Evolutionary conservation across 2,797 vertebrate species (phyloP), one percentile per base, ranked within the genome.

Genomic region (Mareca strepera): DNA sequence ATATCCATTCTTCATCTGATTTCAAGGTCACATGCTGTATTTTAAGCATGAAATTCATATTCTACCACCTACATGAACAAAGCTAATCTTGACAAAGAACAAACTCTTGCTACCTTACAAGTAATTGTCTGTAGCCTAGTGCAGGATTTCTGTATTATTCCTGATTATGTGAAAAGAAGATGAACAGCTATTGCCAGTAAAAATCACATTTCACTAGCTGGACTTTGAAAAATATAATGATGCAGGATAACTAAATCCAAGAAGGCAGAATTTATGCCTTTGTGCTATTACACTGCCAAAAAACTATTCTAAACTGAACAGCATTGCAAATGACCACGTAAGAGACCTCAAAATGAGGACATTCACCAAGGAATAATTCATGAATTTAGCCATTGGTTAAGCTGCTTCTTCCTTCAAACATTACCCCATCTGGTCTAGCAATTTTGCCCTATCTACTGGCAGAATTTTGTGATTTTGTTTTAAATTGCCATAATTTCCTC

Each of bases 391-490:
- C 82, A 50, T 17, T 50, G 22, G 41, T 70, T 77, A 69, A 92
- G 22, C 53, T 81, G 28, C 41, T 83, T 87, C 43, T 33, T 85
- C 22, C 31, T 94, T 80, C 43, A 16, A 82, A 31, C 20, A 8
- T 74, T 77, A 56, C 43, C 56, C 52, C 17, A 63, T 69, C 46
- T 86, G 31, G 21, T 63, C 44, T 44, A 83, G 75, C 41, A 41
- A 60, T 92, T 89, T 85, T 82, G 22, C 75, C 63, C 83, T 60
- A 67, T 37, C 62, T 72, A 64, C 59, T 20, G n/a, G 31, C 77
- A 43, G 84, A 93, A 91, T 58, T 91, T 87, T 59, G 68, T 75
- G 84, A 52, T 67, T 93, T 91, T 92, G 48, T 82, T 95, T 83
- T 58, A 72, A 84, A 80, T 72, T 60, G 69, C 44, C 33, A 3